These are phyloP conservation scores for Lepidurus packardi DNA, from an alignment of 1,140 invertebrate species.

Conservation along the genomic window DNA sequence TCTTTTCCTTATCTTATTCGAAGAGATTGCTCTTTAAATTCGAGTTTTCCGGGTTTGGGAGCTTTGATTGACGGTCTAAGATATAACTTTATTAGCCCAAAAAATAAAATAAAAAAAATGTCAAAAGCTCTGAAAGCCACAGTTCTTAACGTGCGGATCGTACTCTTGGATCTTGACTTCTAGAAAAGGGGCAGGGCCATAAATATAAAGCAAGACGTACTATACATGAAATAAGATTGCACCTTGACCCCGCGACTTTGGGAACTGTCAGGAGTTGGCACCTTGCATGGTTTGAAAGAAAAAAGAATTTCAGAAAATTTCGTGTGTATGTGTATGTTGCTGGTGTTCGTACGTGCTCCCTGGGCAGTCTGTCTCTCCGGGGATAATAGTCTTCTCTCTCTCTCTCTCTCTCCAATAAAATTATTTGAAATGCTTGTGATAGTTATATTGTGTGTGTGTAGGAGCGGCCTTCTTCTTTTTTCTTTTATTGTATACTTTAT, in stretches of 20 bases:
- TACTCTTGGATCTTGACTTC: neutral
- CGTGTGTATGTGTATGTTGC: neutral
- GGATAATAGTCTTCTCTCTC: conserved; percentile 5
- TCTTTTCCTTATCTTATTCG: too few species aligned
- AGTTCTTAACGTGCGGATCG: neutral
- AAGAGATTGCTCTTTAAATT: too few species aligned
- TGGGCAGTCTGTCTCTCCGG: conserved; percentile 12
- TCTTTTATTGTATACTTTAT: neutral
- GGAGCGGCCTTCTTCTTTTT: neutral
- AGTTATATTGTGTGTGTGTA: neutral
- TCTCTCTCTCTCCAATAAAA: neutral
- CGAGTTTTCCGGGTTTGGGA: too few species aligned
- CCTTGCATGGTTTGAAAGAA: neutral
- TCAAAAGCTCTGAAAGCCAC: neutral
- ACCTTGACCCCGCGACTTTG: conserved; percentile 13
- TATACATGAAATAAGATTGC: conserved; percentile 8
- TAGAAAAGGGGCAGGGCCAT: neutral
- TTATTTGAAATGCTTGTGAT: neutral
- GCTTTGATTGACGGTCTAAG: neutral
- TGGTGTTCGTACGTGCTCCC: neutral
- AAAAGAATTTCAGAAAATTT: neutral
- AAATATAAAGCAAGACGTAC: conserved; percentile 1
- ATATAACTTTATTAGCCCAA: neutral
- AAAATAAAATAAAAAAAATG: neutral
- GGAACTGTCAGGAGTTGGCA: conserved; percentile 3